phyloP scores from a whole-genome alignment of 2,888 invertebrate genomes.

The Pyrgus malvae region DNA sequence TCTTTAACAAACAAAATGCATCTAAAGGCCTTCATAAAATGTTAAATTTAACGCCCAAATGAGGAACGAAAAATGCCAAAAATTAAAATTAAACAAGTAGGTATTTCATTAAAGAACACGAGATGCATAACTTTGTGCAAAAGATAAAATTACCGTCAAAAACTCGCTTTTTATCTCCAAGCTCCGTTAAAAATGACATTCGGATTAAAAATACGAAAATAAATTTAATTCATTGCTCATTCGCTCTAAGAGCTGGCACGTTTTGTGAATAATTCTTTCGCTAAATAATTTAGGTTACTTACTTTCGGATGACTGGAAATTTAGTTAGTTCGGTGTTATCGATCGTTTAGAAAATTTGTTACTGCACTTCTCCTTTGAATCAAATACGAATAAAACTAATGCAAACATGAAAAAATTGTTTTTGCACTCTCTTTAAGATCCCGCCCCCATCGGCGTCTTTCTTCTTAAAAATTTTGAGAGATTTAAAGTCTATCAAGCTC shows the following conservation, averaged over 20 bases:
- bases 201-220: slow-evolving; percentile 16
- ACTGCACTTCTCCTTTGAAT: too few relatives aligned
- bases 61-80: neutral
- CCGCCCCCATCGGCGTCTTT: too few relatives aligned
- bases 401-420: too few relatives aligned
- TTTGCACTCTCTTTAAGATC: too few relatives aligned
- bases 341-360: neutral
- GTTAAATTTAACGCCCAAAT: too few relatives aligned
- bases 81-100: neutral
- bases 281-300: slow-evolving; percentile 15
- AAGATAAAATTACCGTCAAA: slow-evolving; percentile 4
- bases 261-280: slow-evolving; percentile 14
- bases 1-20: too few relatives aligned
- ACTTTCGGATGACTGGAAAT: neutral
- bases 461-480: too few relatives aligned
- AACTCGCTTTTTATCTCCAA: slow-evolving; percentile 1
- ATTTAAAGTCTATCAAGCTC: too few relatives aligned
- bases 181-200: slow-evolving; percentile 14
- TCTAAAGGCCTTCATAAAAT: too few relatives aligned
- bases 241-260: slow-evolving; percentile 10
- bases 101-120: neutral
- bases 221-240: slow-evolving; percentile 20
- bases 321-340: neutral
- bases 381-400: too few relatives aligned
- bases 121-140: slow-evolving; percentile 1